These are phyloP conservation scores for Urocolius indicus DNA, from an alignment of 2,113 vertebrate genomes.

Conservation along the genomic window DNA sequence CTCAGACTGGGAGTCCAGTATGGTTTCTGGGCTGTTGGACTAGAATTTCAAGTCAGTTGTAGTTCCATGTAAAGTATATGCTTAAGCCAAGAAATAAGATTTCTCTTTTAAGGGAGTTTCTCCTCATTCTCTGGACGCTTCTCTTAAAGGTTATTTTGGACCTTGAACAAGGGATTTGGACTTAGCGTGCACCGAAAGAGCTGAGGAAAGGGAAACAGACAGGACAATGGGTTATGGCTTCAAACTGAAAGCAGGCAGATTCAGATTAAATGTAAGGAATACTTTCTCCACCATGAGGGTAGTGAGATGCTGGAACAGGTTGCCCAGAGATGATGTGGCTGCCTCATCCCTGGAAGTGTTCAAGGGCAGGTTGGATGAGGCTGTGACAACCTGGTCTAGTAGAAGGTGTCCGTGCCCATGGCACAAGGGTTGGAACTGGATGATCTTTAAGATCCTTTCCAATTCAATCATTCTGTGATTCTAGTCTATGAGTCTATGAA, in stretches of 20 bases:
- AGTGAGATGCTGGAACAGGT: neutral
- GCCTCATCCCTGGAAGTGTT: neutral
- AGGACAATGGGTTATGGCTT: neutral
- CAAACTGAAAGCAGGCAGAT: neutral
- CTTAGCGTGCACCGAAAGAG: neutral
- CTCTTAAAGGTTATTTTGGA: neutral
- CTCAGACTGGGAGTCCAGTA: neutral
- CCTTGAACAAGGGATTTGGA: neutral
- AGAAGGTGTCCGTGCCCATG: neutral
- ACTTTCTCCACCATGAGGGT: neutral
- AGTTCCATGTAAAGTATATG: neutral
- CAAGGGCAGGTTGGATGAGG: rapidly evolving
- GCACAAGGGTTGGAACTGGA: rapidly evolving
- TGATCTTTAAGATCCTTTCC: neutral
- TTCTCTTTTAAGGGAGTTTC: neutral
- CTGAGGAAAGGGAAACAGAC: neutral
- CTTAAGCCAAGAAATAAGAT: neutral
- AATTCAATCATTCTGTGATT: neutral
- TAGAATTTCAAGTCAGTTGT: constrained; percentile 12
- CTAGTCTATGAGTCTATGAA: neutral
- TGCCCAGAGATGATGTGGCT: neutral
- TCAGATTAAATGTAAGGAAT: neutral
- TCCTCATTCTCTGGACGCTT: neutral
- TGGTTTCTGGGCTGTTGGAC: neutral
- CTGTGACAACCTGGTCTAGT: rapidly evolving